Evolutionary conservation across 2,113 vertebrate genomes (phyloP).

Genomic region (Tetrax tetrax): DNA sequence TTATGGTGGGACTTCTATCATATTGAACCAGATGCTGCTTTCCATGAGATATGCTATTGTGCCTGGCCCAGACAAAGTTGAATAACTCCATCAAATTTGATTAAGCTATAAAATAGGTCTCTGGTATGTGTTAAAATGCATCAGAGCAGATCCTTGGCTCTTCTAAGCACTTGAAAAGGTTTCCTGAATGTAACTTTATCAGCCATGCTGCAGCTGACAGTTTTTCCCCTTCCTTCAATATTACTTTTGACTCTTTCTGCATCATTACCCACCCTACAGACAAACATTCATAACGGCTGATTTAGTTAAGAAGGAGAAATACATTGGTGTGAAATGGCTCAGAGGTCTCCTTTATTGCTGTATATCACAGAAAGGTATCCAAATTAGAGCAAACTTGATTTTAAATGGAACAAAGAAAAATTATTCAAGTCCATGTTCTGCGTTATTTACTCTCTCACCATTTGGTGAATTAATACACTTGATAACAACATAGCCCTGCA

Average conservation of each 20-base stretch:
- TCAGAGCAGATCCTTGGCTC: not conserved
- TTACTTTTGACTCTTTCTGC: slow-evolving; percentile 26
- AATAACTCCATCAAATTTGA: slow-evolving; percentile 22
- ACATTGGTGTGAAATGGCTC: not conserved
- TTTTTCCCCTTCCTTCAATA: not conserved
- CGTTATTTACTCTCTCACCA: not conserved
- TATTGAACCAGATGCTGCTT: slow-evolving; percentile 31
- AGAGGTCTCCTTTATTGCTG: not conserved
- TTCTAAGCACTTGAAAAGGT: slow-evolving; percentile 6
- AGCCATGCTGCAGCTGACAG: not conserved
- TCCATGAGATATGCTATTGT: slow-evolving; percentile 16
- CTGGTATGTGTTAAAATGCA: slow-evolving; percentile 27
- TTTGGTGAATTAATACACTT: not conserved
- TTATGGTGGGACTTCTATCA: slow-evolving; percentile 24
- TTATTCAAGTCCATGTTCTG: not conserved
- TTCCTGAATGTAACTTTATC: slow-evolving; percentile 39
- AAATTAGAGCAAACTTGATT: not conserved
- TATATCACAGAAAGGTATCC: not conserved
- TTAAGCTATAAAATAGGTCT: slow-evolving; percentile 22
- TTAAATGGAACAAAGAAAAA: not conserved
- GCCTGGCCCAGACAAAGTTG: not conserved
- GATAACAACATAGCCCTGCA: not conserved
- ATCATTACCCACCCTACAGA: slow-evolving; percentile 3
- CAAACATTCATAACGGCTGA: not conserved
- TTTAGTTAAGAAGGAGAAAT: not conserved